Percentiles rank a stretch among this genome's conserved stretches.
Evolutionary conservation across 23 tunicate species (phyloP).

Genomic region (Trididemnum nubilum): DNA sequence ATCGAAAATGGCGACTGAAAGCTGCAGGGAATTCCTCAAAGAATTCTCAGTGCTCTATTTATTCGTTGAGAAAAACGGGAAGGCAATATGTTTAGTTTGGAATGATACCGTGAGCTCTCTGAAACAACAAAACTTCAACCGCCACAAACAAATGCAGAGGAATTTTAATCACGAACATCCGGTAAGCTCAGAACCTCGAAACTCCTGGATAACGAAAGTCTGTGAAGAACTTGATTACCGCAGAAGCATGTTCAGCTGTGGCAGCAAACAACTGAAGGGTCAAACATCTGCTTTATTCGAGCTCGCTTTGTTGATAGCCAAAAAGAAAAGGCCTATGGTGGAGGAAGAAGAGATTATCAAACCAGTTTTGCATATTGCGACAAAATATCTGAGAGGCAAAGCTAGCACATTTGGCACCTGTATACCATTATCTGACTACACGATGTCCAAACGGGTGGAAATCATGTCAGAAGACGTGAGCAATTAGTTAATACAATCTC

Average conservation of each 20-base stretch:
- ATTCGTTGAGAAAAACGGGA: conserved; percentile 10
- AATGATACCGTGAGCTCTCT: conserved; percentile 22
- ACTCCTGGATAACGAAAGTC: conserved; percentile 11
- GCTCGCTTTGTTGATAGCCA: conserved; percentile 1
- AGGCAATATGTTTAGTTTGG: conserved; percentile 15
- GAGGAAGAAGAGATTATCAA: not conserved
- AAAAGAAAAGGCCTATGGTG: not conserved
- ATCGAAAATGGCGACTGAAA: conserved; percentile 19
- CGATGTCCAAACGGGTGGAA: not conserved
- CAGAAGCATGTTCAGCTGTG: not conserved
- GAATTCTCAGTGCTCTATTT: not conserved
- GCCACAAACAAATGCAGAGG: not conserved
- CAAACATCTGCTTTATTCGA: not conserved
- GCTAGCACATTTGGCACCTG: not conserved
- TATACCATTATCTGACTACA: not conserved
- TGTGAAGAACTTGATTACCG: not conserved
- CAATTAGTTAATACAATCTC: not conserved
- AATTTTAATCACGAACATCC: conserved; percentile 5
- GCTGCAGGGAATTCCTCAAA: not conserved
- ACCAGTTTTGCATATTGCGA: not conserved
- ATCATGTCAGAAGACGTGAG: conserved; percentile 1
- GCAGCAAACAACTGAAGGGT: not conserved
- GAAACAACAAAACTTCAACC: conserved; percentile 11
- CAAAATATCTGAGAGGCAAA: not conserved
- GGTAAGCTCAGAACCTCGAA: conserved; percentile 14